These are phyloP conservation scores for Pristionchus entomophagus DNA, from an alignment of 2,888 invertebrate species.

Conservation along the genomic window DNA sequence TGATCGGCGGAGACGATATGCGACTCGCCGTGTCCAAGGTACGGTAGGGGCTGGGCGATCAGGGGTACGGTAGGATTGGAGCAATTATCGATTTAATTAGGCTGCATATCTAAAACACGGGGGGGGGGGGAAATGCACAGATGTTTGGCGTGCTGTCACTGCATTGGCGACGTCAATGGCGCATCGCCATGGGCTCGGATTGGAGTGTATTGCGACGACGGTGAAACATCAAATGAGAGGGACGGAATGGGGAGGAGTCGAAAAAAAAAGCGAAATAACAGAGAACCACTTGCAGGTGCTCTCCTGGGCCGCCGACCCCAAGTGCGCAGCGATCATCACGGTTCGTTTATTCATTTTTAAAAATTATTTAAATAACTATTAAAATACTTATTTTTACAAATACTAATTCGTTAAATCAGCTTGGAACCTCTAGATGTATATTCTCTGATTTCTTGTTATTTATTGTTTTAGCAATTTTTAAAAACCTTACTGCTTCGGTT, in stretches of 20 bases:
- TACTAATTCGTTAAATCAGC: background rate
- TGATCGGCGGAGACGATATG: constrained; percentile 78
- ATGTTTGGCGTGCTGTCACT: too few relatives aligned
- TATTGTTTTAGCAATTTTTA: background rate
- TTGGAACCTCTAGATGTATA: background rate
- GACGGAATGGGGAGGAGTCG: background rate
- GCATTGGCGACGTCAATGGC: background rate
- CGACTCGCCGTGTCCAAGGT: constrained; percentile 83
- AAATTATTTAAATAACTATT: constrained; percentile 11
- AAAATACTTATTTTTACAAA: background rate
- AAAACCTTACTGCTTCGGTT: too few relatives aligned
- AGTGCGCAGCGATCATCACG: constrained; percentile 82
- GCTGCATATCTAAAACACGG: too few relatives aligned
- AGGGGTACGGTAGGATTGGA: background rate
- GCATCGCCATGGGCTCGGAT: background rate
- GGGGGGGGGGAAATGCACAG: too few relatives aligned
- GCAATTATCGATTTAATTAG: background rate
- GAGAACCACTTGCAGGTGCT: constrained; percentile 1
- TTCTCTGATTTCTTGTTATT: background rate
- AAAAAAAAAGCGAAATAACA: background rate
- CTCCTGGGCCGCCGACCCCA: constrained; percentile 84
- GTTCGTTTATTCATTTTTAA: constrained; percentile 71
- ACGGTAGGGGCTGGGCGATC: constrained; percentile 66
- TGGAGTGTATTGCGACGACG: too few relatives aligned
- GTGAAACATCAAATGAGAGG: background rate